Percentiles rank a stretch among this genome's conserved stretches.
Conservation (phyloP, 2,797 vertebrate genomes). For the Clarias pachynema region DNA sequence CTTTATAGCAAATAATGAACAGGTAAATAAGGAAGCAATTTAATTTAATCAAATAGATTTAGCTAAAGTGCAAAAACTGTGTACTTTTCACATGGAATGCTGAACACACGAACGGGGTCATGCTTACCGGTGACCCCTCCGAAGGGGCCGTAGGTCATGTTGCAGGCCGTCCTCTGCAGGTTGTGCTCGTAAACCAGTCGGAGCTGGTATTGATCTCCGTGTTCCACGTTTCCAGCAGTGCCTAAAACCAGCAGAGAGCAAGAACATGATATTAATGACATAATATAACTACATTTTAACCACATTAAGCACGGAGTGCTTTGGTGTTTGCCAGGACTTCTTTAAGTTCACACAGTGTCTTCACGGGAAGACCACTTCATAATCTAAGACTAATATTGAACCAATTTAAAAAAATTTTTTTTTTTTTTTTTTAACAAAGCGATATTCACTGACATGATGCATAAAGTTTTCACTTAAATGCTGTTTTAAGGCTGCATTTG, state of each 20-base stretch:
- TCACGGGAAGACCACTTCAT: background rate
- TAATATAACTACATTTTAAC: background rate
- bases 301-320: background rate
- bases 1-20: background rate
- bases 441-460: background rate
- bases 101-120: background rate
- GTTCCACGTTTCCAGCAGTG: slow-evolving; percentile 90
- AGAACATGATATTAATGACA: background rate
- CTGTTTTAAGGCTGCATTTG: background rate
- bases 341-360: background rate
- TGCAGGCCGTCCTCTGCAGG: slow-evolving; percentile 92
- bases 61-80: background rate
- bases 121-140: slow-evolving; percentile 90
- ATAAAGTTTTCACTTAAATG: background rate
- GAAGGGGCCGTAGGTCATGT: slow-evolving; percentile 93
- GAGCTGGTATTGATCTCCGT: slow-evolving; percentile 94
- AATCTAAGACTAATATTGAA: background rate
- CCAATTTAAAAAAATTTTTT: too few species aligned
- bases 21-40: background rate
- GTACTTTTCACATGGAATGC: background rate
- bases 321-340: background rate
- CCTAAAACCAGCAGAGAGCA: slow-evolving; percentile 68
- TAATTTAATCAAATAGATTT: background rate
- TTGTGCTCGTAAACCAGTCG: slow-evolving; percentile 93
- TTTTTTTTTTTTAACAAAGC: background rate